phyloP scores from a whole-genome alignment of 2,888 invertebrate species.

The Stenchaetothrips biformis region DNA sequence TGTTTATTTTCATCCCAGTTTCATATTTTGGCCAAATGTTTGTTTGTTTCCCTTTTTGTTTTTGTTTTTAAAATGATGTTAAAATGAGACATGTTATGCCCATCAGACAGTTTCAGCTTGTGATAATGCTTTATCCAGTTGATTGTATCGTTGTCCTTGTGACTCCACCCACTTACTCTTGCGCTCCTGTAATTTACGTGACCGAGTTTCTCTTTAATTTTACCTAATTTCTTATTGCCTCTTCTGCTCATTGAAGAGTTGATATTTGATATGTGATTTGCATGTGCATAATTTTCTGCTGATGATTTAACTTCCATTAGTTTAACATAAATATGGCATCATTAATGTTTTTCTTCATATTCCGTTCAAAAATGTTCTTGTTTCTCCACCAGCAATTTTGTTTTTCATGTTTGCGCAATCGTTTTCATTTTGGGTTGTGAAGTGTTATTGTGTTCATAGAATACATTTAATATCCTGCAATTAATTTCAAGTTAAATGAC shows the following conservation, averaged over 20 bases:
- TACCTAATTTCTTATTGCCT: neutral
- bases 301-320: constrained; percentile 22
- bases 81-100: neutral
- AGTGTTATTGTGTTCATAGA: constrained; percentile 14
- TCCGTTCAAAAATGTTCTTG: neutral
- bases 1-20: constrained; percentile 19
- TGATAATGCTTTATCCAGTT: constrained; percentile 4
- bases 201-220: constrained; percentile 9
- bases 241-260: neutral
- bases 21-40: constrained; percentile 16
- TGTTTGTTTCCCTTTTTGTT: neutral
- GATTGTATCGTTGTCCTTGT: neutral
- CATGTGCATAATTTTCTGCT: constrained; percentile 11
- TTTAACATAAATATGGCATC: neutral
- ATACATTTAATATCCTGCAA: constrained; percentile 10
- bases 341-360: neutral
- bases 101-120: neutral
- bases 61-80: neutral
- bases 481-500: constrained; percentile 23
- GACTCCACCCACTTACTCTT: neutral
- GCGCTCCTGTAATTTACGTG: constrained; percentile 4
- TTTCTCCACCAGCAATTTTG: neutral
- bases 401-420: neutral
- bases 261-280: constrained; percentile 22
- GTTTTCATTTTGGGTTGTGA: constrained; percentile 15